A percentile compares a stretch with the other conserved stretches of the same genome.
These are phyloP conservation scores for Chironomus riparius DNA, from an alignment of 2,888 invertebrate genomes.

Conservation along the genomic window DNA sequence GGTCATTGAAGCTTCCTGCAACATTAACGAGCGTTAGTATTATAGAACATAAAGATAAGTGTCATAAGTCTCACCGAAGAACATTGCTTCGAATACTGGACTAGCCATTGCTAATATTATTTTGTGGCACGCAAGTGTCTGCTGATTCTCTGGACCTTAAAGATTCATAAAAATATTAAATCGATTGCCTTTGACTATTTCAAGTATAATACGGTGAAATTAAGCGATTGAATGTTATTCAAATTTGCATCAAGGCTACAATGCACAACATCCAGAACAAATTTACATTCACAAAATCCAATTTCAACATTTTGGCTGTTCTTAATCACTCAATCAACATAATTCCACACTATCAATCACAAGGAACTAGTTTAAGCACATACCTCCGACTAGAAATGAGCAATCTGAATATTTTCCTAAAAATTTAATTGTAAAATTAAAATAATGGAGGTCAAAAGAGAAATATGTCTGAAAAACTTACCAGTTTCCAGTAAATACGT, in stretches of 20 bases:
- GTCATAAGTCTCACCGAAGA: conserved; percentile 53
- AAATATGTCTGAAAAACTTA: not conserved
- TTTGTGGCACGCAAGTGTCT: conserved; percentile 66
- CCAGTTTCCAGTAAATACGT: conserved; percentile 49
- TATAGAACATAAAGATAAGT: not conserved
- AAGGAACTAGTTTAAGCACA: not conserved
- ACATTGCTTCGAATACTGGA: conserved; percentile 84
- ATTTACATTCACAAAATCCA: no score
- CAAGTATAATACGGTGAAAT: conserved; percentile 56
- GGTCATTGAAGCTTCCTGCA: conserved; percentile 1
- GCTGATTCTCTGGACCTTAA: conserved; percentile 51
- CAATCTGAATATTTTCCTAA: conserved; percentile 17
- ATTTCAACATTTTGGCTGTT: no score
- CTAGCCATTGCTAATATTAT: conserved; percentile 76
- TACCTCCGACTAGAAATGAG: not conserved
- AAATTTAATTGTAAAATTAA: not conserved
- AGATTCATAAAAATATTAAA: conserved; percentile 70
- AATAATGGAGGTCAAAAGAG: not conserved
- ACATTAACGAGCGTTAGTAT: not conserved
- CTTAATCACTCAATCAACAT: no score
- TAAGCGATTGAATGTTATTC: not conserved
- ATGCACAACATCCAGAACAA: no score
- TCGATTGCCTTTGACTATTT: no score
- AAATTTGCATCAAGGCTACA: no score
- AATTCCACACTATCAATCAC: no score